phyloP scores from a whole-genome alignment of 2,113 vertebrate genomes.

The Atlantisia rogersi region DNA sequence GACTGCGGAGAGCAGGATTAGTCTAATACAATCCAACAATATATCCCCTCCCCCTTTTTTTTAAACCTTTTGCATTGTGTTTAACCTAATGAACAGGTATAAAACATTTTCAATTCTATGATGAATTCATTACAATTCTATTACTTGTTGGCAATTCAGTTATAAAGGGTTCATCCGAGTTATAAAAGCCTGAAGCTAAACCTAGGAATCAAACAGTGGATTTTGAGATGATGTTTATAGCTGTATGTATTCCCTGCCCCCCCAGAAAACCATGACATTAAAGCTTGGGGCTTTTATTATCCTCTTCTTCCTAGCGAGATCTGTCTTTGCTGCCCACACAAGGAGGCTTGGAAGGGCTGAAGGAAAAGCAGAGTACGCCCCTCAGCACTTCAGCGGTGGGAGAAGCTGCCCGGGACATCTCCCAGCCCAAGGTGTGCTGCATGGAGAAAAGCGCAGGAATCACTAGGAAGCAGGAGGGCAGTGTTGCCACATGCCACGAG shows the following conservation, averaged over 20 bases:
- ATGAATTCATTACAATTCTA: background rate
- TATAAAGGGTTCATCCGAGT: background rate
- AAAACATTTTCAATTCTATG: background rate
- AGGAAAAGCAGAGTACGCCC: background rate
- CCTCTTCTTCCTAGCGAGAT: background rate
- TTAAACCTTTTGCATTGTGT: background rate
- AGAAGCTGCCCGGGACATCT: background rate
- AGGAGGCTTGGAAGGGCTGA: background rate
- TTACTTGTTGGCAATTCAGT: background rate
- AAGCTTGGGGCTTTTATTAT: background rate
- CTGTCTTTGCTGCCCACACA: background rate
- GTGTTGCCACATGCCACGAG: background rate
- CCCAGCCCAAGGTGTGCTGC: background rate
- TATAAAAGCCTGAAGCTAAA: background rate
- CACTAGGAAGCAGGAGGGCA: constrained; percentile 55
- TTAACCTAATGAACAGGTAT: background rate
- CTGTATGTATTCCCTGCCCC: background rate
- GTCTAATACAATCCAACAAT: background rate
- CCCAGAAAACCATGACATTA: background rate
- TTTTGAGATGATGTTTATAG: background rate
- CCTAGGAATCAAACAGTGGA: background rate
- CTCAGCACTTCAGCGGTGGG: background rate
- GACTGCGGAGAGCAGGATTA: background rate
- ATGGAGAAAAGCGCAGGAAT: background rate
- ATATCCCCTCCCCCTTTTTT: background rate